phyloP scores from a whole-genome alignment of 2,888 invertebrate genomes.

The Apoda limacodes region DNA sequence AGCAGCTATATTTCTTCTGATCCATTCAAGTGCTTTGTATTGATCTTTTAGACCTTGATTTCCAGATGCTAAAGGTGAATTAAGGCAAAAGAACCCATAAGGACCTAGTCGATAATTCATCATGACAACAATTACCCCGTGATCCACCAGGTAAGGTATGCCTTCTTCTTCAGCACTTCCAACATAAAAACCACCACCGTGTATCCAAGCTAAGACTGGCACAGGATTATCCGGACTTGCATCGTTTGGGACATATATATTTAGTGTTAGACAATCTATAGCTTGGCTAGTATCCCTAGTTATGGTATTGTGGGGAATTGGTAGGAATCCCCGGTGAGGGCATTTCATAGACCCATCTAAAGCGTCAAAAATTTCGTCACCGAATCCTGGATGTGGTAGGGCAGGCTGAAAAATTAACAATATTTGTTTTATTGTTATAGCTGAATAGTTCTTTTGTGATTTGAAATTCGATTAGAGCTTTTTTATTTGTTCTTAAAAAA shows the following conservation, averaged over 20 bases:
- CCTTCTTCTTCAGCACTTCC: slow-evolving; percentile 31
- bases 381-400: slow-evolving; percentile 28
- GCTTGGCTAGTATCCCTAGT: slow-evolving; percentile 1
- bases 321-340: slow-evolving; percentile 27
- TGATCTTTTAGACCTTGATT: slow-evolving; percentile 48
- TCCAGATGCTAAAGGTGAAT: slow-evolving; percentile 32
- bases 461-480: too few relatives aligned
- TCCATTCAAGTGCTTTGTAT: slow-evolving; percentile 35
- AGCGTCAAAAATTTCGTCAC: slow-evolving; percentile 31
- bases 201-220: slow-evolving; percentile 38
- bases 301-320: not conserved
- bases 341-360: slow-evolving; percentile 35
- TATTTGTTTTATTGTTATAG: too few relatives aligned
- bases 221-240: slow-evolving; percentile 27
- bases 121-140: slow-evolving; percentile 37
- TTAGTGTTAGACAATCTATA: slow-evolving; percentile 37
- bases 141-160: slow-evolving; percentile 32
- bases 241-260: slow-evolving; percentile 34
- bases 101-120: slow-evolving; percentile 41
- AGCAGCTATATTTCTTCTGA: slow-evolving; percentile 35
- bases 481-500: too few relatives aligned
- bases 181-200: slow-evolving; percentile 30
- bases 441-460: too few relatives aligned
- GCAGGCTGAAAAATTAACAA: slow-evolving; percentile 35
- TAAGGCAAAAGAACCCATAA: slow-evolving; percentile 45